These are phyloP conservation scores for Drosophila neotestacea DNA, from an alignment of 2,888 invertebrate species.

Conservation along the genomic window DNA sequence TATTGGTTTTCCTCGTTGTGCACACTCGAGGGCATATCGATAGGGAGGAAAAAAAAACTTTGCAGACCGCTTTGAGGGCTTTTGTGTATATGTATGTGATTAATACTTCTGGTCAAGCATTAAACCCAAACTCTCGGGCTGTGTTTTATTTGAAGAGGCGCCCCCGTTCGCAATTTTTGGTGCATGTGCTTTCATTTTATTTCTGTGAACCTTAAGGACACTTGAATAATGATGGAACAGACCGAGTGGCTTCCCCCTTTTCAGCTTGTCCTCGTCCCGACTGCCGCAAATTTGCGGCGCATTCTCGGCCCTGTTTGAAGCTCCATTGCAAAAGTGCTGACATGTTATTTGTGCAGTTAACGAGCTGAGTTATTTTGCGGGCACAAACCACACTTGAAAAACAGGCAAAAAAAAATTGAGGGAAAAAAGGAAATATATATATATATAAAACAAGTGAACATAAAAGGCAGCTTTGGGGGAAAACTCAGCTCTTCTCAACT, in stretches of 20 bases:
- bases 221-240: slow-evolving; percentile 79
- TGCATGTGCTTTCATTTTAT: slow-evolving; percentile 61
- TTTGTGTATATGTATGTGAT: slow-evolving; percentile 63
- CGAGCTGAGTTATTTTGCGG: slow-evolving; percentile 79
- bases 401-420: slow-evolving; percentile 37
- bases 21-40: slow-evolving; percentile 59
- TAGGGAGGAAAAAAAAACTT: slow-evolving; percentile 64
- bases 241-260: slow-evolving; percentile 47
- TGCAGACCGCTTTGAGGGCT: slow-evolving; percentile 62
- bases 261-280: slow-evolving; percentile 3
- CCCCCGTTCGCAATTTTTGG: slow-evolving; percentile 34
- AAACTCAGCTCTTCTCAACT: slow-evolving; percentile 21
- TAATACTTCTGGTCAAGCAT: slow-evolving; percentile 78
- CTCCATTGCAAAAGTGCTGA: slow-evolving; percentile 73
- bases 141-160: slow-evolving; percentile 71
- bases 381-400: slow-evolving; percentile 75
- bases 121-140: slow-evolving; percentile 59
- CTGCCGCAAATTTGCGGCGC: slow-evolving; percentile 66
- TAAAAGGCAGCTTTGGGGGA: slow-evolving; percentile 31
- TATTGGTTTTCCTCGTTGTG: slow-evolving; percentile 64
- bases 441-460: slow-evolving; percentile 22
- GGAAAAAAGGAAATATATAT: slow-evolving; percentile 19
- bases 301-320: slow-evolving; percentile 63
- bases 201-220: slow-evolving; percentile 72
- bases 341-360: slow-evolving; percentile 81